Base-by-base conservation (phyloP, 2,888 invertebrate genomes). In the Sympetrum striolatum region DNA sequence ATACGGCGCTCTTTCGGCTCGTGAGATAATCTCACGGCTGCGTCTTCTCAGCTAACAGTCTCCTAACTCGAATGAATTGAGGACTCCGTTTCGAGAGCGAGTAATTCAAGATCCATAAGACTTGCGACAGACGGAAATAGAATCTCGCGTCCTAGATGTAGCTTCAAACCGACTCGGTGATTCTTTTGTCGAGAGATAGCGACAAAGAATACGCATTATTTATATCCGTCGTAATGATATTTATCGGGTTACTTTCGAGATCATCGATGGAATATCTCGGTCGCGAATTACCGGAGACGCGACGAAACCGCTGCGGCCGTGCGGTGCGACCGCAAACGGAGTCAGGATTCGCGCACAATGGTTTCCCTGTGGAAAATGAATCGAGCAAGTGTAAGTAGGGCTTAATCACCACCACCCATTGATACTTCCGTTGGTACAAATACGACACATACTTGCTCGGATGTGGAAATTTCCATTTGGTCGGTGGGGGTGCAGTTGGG, bases 21-120 rank as follows among this genome's bases (percentile, higher is more conserved):
- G 86, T 86, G 86, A 86, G 86, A 86, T 86, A 31, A 60, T 86
- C 86, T 60, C 86, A 86, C 60, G 86, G 60, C 86, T 64, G 15
- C 60, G 48, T n/a, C 22, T 22, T 82, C 58, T 10, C 58, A 12
- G 12, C 60, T 64, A 60, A 86, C 86, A 64, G 18, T 10, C 60
- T 58, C 86, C 31, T 64, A 25, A 53, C 53, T 53, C 18, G 53
- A 8, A 53, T 53, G 53, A 18, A 53, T 48, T 81, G 25, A 8
- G 44, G 44, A 15, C 2, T 60, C n/a, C 58, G 58, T 35, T 64
- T 14, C 60, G 18, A 37, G 82, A 18, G 53, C 82, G 58, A 82
- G 82, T 82, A 86, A 86, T 60, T 37, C 86, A 86, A 86, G 86
- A 86, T 86, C 86, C 22, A n/a, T 37, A 82, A 25, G 82, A 60